Evolutionary conservation across 2,113 vertebrate species (phyloP).

Genomic region (Oncorhynchus keta): DNA sequence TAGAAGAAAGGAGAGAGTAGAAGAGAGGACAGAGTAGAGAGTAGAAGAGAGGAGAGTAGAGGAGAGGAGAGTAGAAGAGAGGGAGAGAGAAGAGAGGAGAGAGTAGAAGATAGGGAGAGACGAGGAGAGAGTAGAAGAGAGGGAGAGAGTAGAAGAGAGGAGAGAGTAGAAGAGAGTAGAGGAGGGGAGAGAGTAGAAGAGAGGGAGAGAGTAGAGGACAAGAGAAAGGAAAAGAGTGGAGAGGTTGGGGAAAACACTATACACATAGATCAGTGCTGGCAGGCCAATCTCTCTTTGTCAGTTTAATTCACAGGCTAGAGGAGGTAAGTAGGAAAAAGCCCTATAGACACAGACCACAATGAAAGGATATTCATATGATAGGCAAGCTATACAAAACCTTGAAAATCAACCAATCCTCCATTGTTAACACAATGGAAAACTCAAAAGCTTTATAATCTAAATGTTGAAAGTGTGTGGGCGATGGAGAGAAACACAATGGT

Average conservation of each 20-base stretch:
- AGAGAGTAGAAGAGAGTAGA: slow-evolving; percentile 4
- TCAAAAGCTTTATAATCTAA: too few relatives aligned
- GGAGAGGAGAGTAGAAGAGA: too few relatives aligned
- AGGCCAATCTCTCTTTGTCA: not conserved
- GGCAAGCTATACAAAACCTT: too few relatives aligned
- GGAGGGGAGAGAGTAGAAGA: slow-evolving; percentile 5
- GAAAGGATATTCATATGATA: too few relatives aligned
- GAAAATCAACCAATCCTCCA: too few relatives aligned
- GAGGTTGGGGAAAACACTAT: slow-evolving; percentile 16
- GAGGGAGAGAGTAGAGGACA: slow-evolving; percentile 38
- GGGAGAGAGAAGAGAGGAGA: too few relatives aligned
- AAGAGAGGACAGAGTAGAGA: not conserved
- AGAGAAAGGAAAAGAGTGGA: not conserved
- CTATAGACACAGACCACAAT: not conserved
- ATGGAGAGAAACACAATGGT: too few relatives aligned
- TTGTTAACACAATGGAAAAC: too few relatives aligned
- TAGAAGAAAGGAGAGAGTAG: not conserved
- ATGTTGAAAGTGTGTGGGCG: too few relatives aligned
- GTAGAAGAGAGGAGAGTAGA: not conserved
- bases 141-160: not conserved
- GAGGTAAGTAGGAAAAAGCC: not conserved
- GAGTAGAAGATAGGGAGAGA: not conserved
- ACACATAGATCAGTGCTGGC: not conserved
- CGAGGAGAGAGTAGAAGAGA: not conserved
- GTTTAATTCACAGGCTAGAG: not conserved